Conservation (phyloP, 2,888 invertebrate species). For the Cyaniris semiargus region DNA sequence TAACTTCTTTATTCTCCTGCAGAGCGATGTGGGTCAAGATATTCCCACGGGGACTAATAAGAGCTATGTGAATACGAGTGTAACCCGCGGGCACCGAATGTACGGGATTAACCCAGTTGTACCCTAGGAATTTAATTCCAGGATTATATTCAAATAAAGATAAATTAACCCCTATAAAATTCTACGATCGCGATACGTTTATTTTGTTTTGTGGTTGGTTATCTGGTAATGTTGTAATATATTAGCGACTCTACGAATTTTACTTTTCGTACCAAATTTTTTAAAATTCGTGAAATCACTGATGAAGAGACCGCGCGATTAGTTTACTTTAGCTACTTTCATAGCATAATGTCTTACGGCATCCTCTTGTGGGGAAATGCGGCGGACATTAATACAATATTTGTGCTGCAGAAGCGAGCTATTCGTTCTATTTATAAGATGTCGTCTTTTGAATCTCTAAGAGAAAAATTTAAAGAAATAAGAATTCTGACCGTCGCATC, state of each 20-base stretch:
- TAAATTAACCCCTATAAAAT: neutral
- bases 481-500: too few species aligned
- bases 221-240: neutral
- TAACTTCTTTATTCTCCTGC: slow-evolving; percentile 27
- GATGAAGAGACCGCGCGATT: too few species aligned
- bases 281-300: too few species aligned
- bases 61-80: slow-evolving; percentile 20
- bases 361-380: too few species aligned
- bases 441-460: too few species aligned
- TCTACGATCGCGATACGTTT: neutral
- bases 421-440: too few species aligned
- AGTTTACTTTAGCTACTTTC: too few species aligned
- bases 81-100: neutral
- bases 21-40: slow-evolving; percentile 27
- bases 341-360: too few species aligned
- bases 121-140: neutral
- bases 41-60: slow-evolving; percentile 30
- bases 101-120: slow-evolving; percentile 7
- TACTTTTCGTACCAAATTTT: neutral
- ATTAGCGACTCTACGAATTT: neutral
- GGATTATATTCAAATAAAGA: neutral
- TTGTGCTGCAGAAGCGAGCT: too few species aligned
- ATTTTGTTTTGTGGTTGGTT: neutral
- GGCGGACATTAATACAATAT: too few species aligned
- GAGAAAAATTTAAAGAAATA: too few species aligned